phyloP scores from a whole-genome alignment of 30 jellyfish, hydroid and myxozoan species.

The Nemopilema nomurai region DNA sequence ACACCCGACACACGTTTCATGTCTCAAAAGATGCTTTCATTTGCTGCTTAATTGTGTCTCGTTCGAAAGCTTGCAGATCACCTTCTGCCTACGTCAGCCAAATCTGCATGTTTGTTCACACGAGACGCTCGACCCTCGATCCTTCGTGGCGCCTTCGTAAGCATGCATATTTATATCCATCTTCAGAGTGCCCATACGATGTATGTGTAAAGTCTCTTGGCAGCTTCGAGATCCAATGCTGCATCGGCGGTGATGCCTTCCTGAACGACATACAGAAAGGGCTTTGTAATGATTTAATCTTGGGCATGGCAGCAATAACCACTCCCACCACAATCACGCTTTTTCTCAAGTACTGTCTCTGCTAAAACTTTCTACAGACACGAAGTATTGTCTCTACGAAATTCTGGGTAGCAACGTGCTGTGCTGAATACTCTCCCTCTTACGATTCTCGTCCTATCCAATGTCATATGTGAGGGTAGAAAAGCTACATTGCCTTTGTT shows the following conservation, averaged over 20 bases:
- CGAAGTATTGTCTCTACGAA: too few species aligned
- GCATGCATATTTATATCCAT: constrained; percentile 14
- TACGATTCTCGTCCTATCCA: too few species aligned
- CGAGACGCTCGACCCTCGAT: background rate
- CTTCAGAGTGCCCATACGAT: background rate
- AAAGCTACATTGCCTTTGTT: too few species aligned
- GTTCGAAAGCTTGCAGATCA: background rate
- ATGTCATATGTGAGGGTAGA: too few species aligned
- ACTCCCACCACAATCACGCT: background rate
- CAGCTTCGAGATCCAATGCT: background rate
- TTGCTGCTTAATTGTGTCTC: background rate
- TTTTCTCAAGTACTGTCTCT: too few species aligned
- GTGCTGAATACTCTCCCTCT: too few species aligned
- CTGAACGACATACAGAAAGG: background rate
- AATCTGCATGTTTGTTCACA: background rate
- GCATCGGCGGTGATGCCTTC: background rate
- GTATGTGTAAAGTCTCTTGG: background rate
- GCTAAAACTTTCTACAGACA: too few species aligned
- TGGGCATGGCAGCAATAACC: background rate
- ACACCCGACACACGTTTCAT: background rate
- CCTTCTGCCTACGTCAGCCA: background rate
- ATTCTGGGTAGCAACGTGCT: too few species aligned
- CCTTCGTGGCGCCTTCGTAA: constrained; percentile 6
- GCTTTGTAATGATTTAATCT: background rate
- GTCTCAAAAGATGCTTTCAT: background rate